Evolutionary conservation across 37 sponge, comb jelly and placozoan species (phyloP), one percentile per base, ranked within the genome.

Genomic region (Cliona cf. orientalis): DNA sequence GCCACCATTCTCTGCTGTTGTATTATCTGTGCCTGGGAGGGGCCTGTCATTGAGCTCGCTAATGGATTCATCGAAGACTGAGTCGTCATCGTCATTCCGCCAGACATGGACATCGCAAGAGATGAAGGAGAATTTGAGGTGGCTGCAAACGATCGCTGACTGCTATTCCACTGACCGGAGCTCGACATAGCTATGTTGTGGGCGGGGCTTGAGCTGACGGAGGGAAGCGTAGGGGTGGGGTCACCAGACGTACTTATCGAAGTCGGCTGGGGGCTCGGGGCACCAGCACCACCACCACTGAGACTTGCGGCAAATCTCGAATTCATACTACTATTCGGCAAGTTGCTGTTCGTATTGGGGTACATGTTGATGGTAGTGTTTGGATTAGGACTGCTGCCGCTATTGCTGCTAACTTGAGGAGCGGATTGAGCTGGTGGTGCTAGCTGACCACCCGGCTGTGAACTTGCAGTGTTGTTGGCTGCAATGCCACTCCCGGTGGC

Each of bases 171-270:
- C n/a, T n/a, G n/a, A n/a, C n/a, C n/a, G n/a, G n/a, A n/a, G n/a
- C n/a, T n/a, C 1, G 72, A 39, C 5, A 70, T 22, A 1, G 74
- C 58, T 17, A 74, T 33, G 28, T 28, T 53, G 45, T 76, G 65
- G 17, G 79, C 55, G 2, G 89, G 68, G 44, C 79, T 74, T 37
- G 79, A 70, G 67, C 82, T 81, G 45, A 91, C 70, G 9, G 76
- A 35, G 3, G 86, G 91, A n/a, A 81, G 75, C 22, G 86, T 42
- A 5, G 91, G 91, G 1, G 91, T 91, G 66, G 91, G 86, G 72
- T 91, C 91, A 0, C 76, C 91, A 0, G 82, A 85, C 1, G 91
- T 91, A 68, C 84, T 84, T 42, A 89, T 68, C 23, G 74, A 69
- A 23, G 70, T 35, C 5, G 78, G 67, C 41, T 75, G 72, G 11